Evolutionary conservation across 2,113 vertebrate genomes (phyloP).

Genomic region (Spizaetus ornatus): DNA sequence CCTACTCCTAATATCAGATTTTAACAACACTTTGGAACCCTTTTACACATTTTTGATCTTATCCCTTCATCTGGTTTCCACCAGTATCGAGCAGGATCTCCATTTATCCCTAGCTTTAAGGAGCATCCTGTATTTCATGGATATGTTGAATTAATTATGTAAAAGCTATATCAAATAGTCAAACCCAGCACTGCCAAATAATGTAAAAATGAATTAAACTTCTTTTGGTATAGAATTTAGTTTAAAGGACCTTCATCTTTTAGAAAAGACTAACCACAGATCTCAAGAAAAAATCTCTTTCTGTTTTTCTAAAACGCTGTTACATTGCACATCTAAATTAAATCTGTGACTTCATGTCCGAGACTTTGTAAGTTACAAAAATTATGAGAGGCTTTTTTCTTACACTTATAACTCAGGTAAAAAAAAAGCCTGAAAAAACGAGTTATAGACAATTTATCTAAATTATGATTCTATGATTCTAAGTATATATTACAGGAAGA

Average conservation of each 20-base stretch:
- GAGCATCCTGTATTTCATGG: background rate
- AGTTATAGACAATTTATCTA: background rate
- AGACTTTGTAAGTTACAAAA: background rate
- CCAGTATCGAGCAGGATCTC: fast-evolving
- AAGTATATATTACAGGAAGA: background rate
- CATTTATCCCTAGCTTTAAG: background rate
- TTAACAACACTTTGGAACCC: background rate
- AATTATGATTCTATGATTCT: background rate
- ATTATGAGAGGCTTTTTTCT: background rate
- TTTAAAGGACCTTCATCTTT: background rate
- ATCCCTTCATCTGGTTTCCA: background rate
- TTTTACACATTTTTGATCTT: background rate
- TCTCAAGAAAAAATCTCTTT: background rate
- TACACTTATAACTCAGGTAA: background rate
- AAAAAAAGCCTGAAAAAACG: background rate
- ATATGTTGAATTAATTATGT: background rate
- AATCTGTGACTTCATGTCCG: background rate
- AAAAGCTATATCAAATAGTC: background rate
- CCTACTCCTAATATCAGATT: background rate
- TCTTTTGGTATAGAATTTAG: background rate
- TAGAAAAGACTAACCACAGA: background rate
- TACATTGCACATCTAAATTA: background rate
- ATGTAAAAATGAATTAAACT: background rate
- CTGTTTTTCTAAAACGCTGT: background rate
- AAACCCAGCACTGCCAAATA: background rate